Evolutionary conservation across 2,797 vertebrate species (phyloP).

Genomic region (Chrosomus eos): DNA sequence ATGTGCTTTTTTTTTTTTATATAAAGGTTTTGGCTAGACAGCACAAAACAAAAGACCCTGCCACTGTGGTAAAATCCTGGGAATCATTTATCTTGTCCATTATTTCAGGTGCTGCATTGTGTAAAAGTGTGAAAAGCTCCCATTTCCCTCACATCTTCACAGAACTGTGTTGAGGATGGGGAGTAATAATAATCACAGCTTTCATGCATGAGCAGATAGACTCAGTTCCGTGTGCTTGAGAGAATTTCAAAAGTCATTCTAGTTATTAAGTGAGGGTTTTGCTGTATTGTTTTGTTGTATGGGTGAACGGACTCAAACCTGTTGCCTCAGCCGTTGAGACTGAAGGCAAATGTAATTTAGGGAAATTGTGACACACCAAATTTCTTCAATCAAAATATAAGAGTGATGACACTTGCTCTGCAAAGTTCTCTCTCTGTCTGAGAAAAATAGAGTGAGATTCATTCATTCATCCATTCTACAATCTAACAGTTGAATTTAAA

Average conservation of each 20-base stretch:
- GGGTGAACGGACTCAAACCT: constrained; percentile 1
- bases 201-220: constrained; percentile 78
- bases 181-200: constrained; percentile 77
- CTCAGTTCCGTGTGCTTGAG: constrained; percentile 74
- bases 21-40: constrained; percentile 18
- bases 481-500: not conserved
- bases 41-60: constrained; percentile 43
- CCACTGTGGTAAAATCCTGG: constrained; percentile 62
- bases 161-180: constrained; percentile 68
- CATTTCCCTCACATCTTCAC: constrained; percentile 61
- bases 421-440: not conserved
- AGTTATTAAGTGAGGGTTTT: constrained; percentile 43
- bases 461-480: not conserved
- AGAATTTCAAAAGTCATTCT: constrained; percentile 59
- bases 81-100: constrained; percentile 74
- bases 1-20: constrained; percentile 40
- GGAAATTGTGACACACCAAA: not conserved
- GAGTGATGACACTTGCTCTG: not conserved
- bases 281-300: constrained; percentile 25
- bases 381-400: not conserved
- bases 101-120: constrained; percentile 73
- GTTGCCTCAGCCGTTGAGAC: not conserved
- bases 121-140: constrained; percentile 73
- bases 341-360: not conserved
- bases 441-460: not conserved